Evolutionary conservation across 2,888 invertebrate species (phyloP).

Genomic region (Augochlorella aurata): DNA sequence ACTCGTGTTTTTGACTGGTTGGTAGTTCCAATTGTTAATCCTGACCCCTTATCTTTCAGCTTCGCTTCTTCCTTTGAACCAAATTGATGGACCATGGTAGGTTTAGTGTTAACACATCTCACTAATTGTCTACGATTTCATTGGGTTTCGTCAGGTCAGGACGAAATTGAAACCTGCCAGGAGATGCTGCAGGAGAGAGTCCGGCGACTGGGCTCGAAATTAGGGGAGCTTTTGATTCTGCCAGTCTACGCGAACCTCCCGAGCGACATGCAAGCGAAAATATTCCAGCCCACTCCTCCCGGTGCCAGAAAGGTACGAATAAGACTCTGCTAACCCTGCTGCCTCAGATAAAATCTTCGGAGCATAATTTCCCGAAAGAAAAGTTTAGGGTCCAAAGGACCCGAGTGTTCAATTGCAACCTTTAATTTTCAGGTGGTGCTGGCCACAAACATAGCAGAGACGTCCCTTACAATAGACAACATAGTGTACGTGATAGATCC

Average conservation of each 20-base stretch:
- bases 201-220: conserved; percentile 94
- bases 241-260: conserved; percentile 99
- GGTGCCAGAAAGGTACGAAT: conserved; percentile 91
- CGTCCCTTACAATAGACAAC: conserved; percentile 98
- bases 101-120: too few relatives aligned
- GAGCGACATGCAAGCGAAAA: conserved; percentile 99
- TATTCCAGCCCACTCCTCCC: conserved; percentile 98
- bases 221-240: conserved; percentile 94
- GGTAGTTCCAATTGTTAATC: conserved; percentile 40
- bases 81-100: too few relatives aligned
- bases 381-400: too few relatives aligned
- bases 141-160: conserved; percentile 84
- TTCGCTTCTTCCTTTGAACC: too few relatives aligned
- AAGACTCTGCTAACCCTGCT: not conserved
- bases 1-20: conserved; percentile 96
- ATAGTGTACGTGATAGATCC: conserved; percentile 99
- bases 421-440: conserved; percentile 88
- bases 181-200: conserved; percentile 95
- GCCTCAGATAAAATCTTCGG: not conserved
- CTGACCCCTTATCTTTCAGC: not conserved
- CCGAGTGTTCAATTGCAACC: too few relatives aligned
- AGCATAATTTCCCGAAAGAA: not conserved
- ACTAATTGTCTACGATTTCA: not conserved
- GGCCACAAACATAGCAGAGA: conserved; percentile 99
- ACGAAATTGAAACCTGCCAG: conserved; percentile 95